Evolutionary conservation across 2,113 vertebrate genomes (phyloP), one percentile per base, ranked within the genome.

Genomic region (Isichthys henryi): DNA sequence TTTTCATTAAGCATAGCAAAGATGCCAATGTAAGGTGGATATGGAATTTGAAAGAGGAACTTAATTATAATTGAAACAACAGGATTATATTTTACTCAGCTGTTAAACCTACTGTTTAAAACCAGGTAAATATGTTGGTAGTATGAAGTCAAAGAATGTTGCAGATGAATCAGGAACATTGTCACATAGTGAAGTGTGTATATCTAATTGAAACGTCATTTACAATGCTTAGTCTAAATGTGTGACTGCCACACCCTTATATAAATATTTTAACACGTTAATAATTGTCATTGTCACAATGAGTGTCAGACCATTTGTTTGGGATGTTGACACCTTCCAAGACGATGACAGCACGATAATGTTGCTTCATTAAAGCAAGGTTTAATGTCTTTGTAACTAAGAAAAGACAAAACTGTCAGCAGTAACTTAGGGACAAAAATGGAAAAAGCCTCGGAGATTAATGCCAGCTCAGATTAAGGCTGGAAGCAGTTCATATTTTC

Each of bases 341-440:
- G 21, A 56, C n/a, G 31, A 23, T 87, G 85, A 56, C 85, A 56
- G 48, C 85, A 35, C 6, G 85, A 87, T 87, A 56, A 87, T 53
- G 31, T 87, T 50, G 50, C 11, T 35, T 87, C 56, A 56, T 53
- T 56, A 87, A 87, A 56, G 31, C 50, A 8, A 17, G n/a, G 49
- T 87, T 87, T 87, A 87, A 87, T 56, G 46, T 53, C 11, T 52
- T 87, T 87, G 48, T 50, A 53, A 53, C 85, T 52, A 53, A 56
- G 85, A 87, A 87, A 87, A 53, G 50, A 87, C 85, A 87, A 87
- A 87, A 50, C 48, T 35, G 85, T 21, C 85, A 35, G 83, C n/a
- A 46, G 48, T 49, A 52, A 35, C 31, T 52, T 15, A 13, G 27
- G 13, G 52, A 0, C 27, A 66, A 85, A 86, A 53, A 46, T 17